These are phyloP conservation scores for Tragelaphus eurycerus DNA, from an alignment of 2,797 vertebrate genomes.

Conservation along the genomic window DNA sequence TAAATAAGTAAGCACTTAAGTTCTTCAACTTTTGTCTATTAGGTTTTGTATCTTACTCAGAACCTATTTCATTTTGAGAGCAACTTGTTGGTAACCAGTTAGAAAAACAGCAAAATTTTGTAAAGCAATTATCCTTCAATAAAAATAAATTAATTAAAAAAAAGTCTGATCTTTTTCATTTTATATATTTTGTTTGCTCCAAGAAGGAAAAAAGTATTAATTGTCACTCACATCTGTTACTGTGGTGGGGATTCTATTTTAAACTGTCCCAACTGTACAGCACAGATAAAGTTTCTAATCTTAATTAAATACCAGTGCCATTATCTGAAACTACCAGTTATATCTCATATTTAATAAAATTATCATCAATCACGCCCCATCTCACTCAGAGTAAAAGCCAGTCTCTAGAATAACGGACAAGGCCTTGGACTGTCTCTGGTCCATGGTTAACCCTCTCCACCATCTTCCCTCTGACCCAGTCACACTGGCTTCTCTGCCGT, in stretches of 20 bases:
- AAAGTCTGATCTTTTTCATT: slow-evolving; percentile 43
- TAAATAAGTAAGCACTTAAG: background rate
- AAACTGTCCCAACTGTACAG: slow-evolving; percentile 20
- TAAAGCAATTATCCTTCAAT: background rate
- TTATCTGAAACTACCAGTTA: slow-evolving; percentile 39
- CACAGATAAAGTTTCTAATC: slow-evolving; percentile 57
- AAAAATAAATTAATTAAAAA: background rate
- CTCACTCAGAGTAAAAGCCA: background rate
- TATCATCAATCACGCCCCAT: background rate
- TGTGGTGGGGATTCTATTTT: background rate
- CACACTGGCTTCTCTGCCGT: background rate
- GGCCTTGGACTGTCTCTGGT: background rate
- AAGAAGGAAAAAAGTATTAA: slow-evolving; percentile 42
- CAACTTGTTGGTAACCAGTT: background rate
- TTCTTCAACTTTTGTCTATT: background rate
- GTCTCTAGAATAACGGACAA: background rate
- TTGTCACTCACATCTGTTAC: slow-evolving; percentile 35
- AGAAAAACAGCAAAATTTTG: background rate
- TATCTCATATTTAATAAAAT: slow-evolving; percentile 50
- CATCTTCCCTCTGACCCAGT: too few species aligned
- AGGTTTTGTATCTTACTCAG: slow-evolving; percentile 20
- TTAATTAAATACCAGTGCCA: slow-evolving; percentile 58
- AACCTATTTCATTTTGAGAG: slow-evolving; percentile 9
- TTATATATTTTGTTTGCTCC: slow-evolving; percentile 16
- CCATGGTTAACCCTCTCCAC: background rate